Evolutionary conservation across 2,888 invertebrate species (phyloP), one percentile per base, ranked within the genome.

Genomic region (Mallateleia sp.): DNA sequence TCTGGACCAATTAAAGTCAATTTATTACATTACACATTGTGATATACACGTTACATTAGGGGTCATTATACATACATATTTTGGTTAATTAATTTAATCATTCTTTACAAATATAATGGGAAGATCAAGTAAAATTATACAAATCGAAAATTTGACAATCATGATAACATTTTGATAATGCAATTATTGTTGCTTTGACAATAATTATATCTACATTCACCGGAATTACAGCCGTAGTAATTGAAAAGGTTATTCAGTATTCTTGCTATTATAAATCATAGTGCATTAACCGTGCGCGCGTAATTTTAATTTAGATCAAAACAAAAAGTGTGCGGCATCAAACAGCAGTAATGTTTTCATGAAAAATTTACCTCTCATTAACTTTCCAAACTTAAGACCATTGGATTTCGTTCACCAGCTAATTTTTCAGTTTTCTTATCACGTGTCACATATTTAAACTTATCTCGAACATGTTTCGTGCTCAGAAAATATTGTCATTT

Each of bases 151-250:
- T 62, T 45, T 52, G 38, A 42, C 24, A 42, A 38, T 32, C 54
- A 22, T 34, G 28, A 74, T 74, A 45, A 77, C 77, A 78, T 78
- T 78, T 67, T 58, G 34, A 78, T 78, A 78, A 78, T 67, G 32
- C 47, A 78, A 67, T 78, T 78, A 67, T 47, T 34, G 58, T 58
- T 45, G 50, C 74, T 74, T 62, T 74, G 62, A 74, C 62, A 62
- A 62, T 74, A 74, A 74, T 74, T 62, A 74, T 60, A 74, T 34
- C 74, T 14, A 34, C 62, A 34, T 14, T 38, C 22, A 38, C 22
- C 14, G 34, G 50, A 74, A 74, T 62, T 74, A 62, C 34, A 60
- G 50, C 50, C n/a, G 34, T 60, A 60, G 62, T 50, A 62, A 74
- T 74, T 74, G 74, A 32, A 47, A 32, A 38, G 60, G 34, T 38